Percentiles rank a stretch among this genome's conserved stretches.
phyloP scores from a whole-genome alignment of 2,888 invertebrate species.

The Pyrgus malvae region DNA sequence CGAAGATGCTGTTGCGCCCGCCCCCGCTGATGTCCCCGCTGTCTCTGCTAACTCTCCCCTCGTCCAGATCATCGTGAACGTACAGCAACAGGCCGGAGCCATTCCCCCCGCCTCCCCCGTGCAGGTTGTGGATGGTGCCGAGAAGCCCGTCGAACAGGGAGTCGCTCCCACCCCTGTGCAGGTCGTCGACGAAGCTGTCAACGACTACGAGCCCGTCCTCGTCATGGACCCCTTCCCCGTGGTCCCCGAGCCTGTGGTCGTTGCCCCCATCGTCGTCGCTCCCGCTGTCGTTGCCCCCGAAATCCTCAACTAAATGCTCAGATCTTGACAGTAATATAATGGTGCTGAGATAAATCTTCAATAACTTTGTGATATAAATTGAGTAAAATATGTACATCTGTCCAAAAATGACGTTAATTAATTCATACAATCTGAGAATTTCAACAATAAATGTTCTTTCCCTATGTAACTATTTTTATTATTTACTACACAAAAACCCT shows the following conservation, averaged over 20 bases:
- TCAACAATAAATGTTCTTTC: no score
- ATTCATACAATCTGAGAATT: no score
- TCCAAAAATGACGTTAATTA: no score
- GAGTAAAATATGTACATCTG: no score
- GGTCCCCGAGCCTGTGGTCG: slow-evolving; percentile 25
- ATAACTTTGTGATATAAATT: no score
- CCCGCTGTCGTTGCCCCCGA: slow-evolving; percentile 28
- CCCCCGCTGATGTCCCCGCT: background rate
- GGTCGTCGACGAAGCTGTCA: slow-evolving; percentile 1
- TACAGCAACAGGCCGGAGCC: slow-evolving; percentile 19
- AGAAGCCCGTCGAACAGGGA: background rate
- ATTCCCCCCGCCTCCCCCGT: background rate
- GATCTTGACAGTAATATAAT: no score
- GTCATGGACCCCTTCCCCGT: slow-evolving; percentile 28
- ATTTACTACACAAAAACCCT: no score
- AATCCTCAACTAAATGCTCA: slow-evolving; percentile 28
- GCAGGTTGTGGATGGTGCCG: slow-evolving; percentile 12
- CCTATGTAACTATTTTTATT: no score
- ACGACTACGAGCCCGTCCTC: background rate
- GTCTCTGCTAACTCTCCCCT: slow-evolving; percentile 34
- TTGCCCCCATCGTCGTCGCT: slow-evolving; percentile 30
- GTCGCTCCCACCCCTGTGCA: slow-evolving; percentile 4
- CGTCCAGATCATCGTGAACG: slow-evolving; percentile 39
- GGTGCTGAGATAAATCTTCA: no score
- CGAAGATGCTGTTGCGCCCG: background rate